phyloP scores from a whole-genome alignment of 2,797 vertebrate species.

The Monodelphis domestica region DNA sequence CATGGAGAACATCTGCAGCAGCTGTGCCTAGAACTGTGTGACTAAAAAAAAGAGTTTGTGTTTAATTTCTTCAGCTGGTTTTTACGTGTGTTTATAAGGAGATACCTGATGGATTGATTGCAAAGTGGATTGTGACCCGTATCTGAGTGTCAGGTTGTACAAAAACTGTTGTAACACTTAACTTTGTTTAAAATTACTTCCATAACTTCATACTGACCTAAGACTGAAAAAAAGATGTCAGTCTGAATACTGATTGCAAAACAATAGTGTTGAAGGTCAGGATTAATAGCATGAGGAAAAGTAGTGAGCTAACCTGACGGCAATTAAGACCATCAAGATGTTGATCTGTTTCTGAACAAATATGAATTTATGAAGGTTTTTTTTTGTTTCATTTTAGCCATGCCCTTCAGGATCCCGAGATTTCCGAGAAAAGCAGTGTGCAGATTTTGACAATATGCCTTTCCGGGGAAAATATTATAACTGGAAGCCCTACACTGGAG shows the following conservation, averaged over 20 bases:
- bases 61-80: constrained; percentile 71
- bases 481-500: constrained; percentile 99
- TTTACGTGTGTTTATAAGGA: constrained; percentile 76
- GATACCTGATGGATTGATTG: constrained; percentile 66
- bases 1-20: constrained; percentile 53
- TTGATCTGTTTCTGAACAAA: constrained; percentile 71
- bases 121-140: constrained; percentile 56
- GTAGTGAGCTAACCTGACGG: constrained; percentile 39
- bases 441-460: constrained; percentile 97
- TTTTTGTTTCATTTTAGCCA: constrained; percentile 84
- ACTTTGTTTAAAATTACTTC: constrained; percentile 75
- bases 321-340: constrained; percentile 39
- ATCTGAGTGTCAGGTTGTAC: constrained; percentile 68
- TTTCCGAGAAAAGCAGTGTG: constrained; percentile 98
- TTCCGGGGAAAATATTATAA: constrained; percentile 99
- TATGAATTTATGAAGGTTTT: constrained; percentile 70
- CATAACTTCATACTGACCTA: constrained; percentile 67
- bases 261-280: constrained; percentile 55
- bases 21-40: constrained; percentile 52
- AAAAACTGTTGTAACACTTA: constrained; percentile 73
- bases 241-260: constrained; percentile 65
- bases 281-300: constrained; percentile 49
- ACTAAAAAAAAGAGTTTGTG: constrained; percentile 51
- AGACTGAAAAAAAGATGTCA: constrained; percentile 59
- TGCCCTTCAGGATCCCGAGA: constrained; percentile 93